Percentiles rank a stretch among this genome's conserved stretches.
These are phyloP conservation scores for Phycodurus eques DNA, from an alignment of 2,113 vertebrate species.

Conservation along the genomic window DNA sequence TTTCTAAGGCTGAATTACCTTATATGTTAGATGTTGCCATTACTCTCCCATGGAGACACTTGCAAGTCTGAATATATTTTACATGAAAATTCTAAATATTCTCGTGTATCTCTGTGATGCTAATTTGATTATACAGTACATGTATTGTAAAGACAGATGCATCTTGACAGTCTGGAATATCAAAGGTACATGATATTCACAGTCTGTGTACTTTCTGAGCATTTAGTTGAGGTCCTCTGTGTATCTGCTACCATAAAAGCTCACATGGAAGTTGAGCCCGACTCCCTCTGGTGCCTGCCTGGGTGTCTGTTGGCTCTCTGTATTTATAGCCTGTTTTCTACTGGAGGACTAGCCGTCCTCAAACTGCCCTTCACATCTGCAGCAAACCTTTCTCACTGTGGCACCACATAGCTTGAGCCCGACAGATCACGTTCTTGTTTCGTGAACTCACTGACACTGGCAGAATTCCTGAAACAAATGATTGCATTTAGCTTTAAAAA, in stretches of 20 bases:
- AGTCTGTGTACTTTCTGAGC: constrained; percentile 2
- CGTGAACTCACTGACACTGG: constrained; percentile 29
- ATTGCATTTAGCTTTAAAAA: neutral
- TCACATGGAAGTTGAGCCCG: constrained; percentile 37
- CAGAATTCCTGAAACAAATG: constrained; percentile 10
- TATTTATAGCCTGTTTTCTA: constrained; percentile 65
- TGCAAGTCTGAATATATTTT: constrained; percentile 18
- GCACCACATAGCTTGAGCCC: constrained; percentile 22
- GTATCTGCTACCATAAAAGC: constrained; percentile 45
- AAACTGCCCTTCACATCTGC: constrained; percentile 63
- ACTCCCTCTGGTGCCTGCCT: constrained; percentile 49
- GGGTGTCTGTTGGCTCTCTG: constrained; percentile 51
- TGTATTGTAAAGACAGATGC: constrained; percentile 1
- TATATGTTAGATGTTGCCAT: constrained; percentile 38
- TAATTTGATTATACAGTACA: constrained; percentile 34
- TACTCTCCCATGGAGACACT: constrained; percentile 37
- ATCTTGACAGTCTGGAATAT: constrained; percentile 13
- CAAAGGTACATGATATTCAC: constrained; percentile 27
- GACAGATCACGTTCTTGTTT: constrained; percentile 14
- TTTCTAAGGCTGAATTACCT: constrained; percentile 38
- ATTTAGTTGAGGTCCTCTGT: constrained; percentile 7
- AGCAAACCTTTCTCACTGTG: constrained; percentile 43
- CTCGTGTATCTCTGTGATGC: constrained; percentile 14
- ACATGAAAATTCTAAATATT: constrained; percentile 23
- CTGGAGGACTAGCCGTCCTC: constrained; percentile 48